Conservation (phyloP, 2,797 vertebrate species). For the Urophycis tenuis region DNA sequence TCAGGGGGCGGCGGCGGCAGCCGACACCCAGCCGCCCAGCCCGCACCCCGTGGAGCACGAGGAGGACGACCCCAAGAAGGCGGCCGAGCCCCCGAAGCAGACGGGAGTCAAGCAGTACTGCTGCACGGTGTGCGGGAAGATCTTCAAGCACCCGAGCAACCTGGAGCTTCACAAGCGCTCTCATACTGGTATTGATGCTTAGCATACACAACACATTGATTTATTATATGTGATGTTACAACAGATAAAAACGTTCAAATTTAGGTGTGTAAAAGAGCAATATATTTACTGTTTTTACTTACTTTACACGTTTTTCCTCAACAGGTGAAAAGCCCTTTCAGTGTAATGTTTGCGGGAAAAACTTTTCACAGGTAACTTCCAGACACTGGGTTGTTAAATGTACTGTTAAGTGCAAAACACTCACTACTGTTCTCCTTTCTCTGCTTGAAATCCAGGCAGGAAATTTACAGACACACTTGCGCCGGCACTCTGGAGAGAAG, state of each 20-base stretch:
- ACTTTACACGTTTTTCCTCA: constrained; percentile 34
- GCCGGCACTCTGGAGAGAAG: constrained; percentile 94
- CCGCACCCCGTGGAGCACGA: constrained; percentile 44
- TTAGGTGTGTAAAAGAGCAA: neutral
- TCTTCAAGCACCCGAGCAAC: constrained; percentile 97
- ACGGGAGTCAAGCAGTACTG: constrained; percentile 77
- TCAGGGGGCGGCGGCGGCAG: constrained; percentile 26
- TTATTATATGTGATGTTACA: too few species aligned
- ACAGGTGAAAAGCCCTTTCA: constrained; percentile 98
- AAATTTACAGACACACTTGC: constrained; percentile 93
- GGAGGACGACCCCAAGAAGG: constrained; percentile 33
- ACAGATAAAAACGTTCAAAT: neutral
- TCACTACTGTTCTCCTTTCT: neutral
- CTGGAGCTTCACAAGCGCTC: constrained; percentile 94
- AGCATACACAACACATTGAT: neutral
- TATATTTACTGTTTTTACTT: neutral
- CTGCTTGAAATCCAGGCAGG: constrained; percentile 77
- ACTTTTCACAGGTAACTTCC: constrained; percentile 93
- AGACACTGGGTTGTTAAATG: neutral
- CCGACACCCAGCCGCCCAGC: constrained; percentile 36
- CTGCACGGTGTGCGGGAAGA: constrained; percentile 87
- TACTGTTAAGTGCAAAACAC: neutral
- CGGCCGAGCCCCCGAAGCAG: constrained; percentile 53
- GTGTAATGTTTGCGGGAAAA: constrained; percentile 94
- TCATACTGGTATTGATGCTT: constrained; percentile 81